These are phyloP conservation scores for Theocolax elegans DNA, from an alignment of 1,140 invertebrate species.

Conservation along the genomic window DNA sequence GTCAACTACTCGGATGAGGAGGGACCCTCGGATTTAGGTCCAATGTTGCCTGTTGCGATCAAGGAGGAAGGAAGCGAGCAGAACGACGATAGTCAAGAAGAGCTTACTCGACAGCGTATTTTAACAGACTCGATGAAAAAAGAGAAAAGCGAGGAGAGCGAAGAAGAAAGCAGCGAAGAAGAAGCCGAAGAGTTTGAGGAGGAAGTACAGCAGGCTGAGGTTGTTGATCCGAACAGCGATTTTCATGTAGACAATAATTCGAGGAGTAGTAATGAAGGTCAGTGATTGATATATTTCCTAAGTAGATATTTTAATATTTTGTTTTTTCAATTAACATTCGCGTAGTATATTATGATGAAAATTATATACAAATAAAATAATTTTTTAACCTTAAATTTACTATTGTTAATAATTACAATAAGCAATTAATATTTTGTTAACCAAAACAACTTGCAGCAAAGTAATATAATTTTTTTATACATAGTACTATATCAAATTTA, in stretches of 20 bases:
- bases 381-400: too few species aligned
- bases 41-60: slow-evolving; percentile 56
- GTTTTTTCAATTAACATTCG: too few species aligned
- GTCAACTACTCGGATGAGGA: slow-evolving; percentile 60
- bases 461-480: too few species aligned
- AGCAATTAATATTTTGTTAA: too few species aligned
- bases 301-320: too few species aligned
- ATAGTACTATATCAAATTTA: too few species aligned
- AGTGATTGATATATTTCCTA: too few species aligned
- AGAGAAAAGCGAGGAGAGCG: slow-evolving; percentile 30
- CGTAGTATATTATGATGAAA: too few species aligned
- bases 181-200: slow-evolving; percentile 40
- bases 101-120: neutral
- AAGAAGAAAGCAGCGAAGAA: neutral
- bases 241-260: slow-evolving; percentile 34
- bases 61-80: slow-evolving; percentile 32
- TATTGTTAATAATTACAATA: too few species aligned
- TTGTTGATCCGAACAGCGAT: slow-evolving; percentile 31
- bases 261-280: slow-evolving; percentile 37
- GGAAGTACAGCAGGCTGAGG: slow-evolving; percentile 41
- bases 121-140: slow-evolving; percentile 9
- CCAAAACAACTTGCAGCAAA: too few species aligned
- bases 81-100: slow-evolving; percentile 19
- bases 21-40: slow-evolving; percentile 61
- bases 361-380: too few species aligned